Percentiles rank a stretch among this genome's conserved stretches.
phyloP scores from a whole-genome alignment of 1,140 invertebrate species.

The Lepidostoma basale region DNA sequence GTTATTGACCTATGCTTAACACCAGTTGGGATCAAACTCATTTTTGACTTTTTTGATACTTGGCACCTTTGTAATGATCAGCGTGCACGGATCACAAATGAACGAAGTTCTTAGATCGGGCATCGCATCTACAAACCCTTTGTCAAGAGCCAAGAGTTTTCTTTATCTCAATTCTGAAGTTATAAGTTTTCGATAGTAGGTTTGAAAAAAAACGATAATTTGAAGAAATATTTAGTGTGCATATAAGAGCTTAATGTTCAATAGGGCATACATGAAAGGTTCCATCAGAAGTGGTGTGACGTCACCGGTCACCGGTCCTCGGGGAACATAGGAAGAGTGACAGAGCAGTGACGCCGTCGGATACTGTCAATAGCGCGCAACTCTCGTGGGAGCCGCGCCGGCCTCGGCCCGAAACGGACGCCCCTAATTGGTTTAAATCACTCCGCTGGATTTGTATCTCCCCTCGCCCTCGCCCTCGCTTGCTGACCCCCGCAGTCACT shows the following conservation, averaged over 20 bases:
- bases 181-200: too few species aligned
- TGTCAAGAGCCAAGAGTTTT: background rate
- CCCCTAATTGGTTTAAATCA: slow-evolving; percentile 28
- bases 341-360: too few species aligned
- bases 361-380: background rate
- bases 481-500: background rate
- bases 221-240: too few species aligned
- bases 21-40: too few species aligned
- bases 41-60: too few species aligned
- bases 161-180: background rate
- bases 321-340: too few species aligned
- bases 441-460: background rate
- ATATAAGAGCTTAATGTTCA: background rate
- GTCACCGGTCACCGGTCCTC: background rate
- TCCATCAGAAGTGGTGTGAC: background rate
- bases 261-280: background rate
- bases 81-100: too few species aligned
- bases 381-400: slow-evolving; percentile 16
- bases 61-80: too few species aligned
- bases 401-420: slow-evolving; percentile 21
- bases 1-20: too few species aligned
- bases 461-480: background rate
- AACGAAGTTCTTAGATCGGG: too few species aligned
- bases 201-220: too few species aligned
- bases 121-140: too few species aligned